These are phyloP conservation scores for Sabatieria punctata DNA, from an alignment of 2,888 invertebrate genomes.

Conservation along the genomic window DNA sequence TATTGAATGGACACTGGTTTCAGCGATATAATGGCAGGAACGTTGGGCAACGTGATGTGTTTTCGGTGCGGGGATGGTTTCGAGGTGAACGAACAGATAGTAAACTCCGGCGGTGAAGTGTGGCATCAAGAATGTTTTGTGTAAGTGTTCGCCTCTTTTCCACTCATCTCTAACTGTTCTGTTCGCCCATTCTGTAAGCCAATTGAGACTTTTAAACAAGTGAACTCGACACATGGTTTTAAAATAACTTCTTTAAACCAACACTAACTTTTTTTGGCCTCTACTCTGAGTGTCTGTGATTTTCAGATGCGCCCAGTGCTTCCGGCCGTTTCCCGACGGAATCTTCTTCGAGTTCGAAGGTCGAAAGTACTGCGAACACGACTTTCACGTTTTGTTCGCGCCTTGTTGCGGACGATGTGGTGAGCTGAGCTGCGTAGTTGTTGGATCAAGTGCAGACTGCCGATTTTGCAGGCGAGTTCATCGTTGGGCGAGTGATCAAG, in stretches of 20 bases:
- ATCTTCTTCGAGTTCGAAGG: constrained; percentile 97
- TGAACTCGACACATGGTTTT: too few species aligned
- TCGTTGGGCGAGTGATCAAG: constrained; percentile 95
- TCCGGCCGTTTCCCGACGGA: constrained; percentile 89
- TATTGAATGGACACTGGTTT: too few species aligned
- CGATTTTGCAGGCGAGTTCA: constrained; percentile 57
- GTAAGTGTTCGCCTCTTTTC: constrained; percentile 45
- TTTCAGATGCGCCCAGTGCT: constrained; percentile 83
- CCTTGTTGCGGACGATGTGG: constrained; percentile 66
- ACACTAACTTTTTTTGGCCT: too few species aligned
- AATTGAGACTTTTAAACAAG: too few species aligned
- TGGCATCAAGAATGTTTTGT: constrained; percentile 99
- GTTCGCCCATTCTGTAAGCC: too few species aligned
- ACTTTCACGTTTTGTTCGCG: constrained; percentile 89
- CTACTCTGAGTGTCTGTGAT: too few species aligned
- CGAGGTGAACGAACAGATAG: constrained; percentile 88
- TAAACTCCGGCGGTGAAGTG: constrained; percentile 91
- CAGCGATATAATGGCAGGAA: constrained; percentile 7
- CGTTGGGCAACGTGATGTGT: constrained; percentile 78
- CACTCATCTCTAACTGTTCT: too few species aligned
- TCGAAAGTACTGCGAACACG: constrained; percentile 94
- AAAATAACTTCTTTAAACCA: too few species aligned
- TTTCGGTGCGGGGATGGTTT: constrained; percentile 90
- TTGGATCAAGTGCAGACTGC: too few species aligned
- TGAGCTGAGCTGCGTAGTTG: constrained; percentile 33